phyloP scores from a whole-genome alignment of 2,888 invertebrate species.

The Nycteola revayana region DNA sequence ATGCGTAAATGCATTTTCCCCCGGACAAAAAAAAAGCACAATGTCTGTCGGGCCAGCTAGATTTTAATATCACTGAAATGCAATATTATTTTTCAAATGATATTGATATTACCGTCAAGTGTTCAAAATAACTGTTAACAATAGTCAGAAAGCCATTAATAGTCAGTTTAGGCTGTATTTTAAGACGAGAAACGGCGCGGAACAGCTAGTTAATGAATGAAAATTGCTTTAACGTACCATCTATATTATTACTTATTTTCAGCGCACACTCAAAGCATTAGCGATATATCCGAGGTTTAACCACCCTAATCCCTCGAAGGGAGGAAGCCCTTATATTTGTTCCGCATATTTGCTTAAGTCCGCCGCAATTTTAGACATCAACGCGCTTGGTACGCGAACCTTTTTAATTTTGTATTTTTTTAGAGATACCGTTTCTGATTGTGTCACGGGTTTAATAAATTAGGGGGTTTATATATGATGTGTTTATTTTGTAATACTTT shows the following conservation, averaged over 20 bases:
- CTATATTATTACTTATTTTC: constrained; percentile 5
- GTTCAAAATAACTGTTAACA: too few species aligned
- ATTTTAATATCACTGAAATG: too few species aligned
- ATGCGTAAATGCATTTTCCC: too few species aligned
- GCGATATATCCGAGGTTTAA: constrained; percentile 18
- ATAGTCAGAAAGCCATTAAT: too few species aligned
- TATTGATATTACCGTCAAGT: too few species aligned
- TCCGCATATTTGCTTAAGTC: constrained; percentile 38
- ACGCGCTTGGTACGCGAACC: constrained; percentile 32
- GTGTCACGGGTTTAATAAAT: constrained; percentile 27
- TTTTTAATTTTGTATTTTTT: constrained; percentile 22
- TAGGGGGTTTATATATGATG: constrained; percentile 12
- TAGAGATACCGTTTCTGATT: constrained; percentile 24
- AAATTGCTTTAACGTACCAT: too few species aligned
- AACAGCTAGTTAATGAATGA: too few species aligned
- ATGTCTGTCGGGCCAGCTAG: too few species aligned
- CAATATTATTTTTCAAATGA: too few species aligned
- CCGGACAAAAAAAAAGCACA: too few species aligned
- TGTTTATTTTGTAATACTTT: not conserved
- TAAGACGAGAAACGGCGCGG: too few species aligned
- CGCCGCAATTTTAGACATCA: constrained; percentile 60
- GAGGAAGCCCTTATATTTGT: constrained; percentile 42
- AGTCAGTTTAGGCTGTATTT: too few species aligned
- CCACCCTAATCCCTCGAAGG: constrained; percentile 20
- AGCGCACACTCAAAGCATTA: constrained; percentile 19